These are phyloP conservation scores for Aulostomus chinensis DNA, from an alignment of 2,797 vertebrate genomes.

Conservation along the genomic window DNA sequence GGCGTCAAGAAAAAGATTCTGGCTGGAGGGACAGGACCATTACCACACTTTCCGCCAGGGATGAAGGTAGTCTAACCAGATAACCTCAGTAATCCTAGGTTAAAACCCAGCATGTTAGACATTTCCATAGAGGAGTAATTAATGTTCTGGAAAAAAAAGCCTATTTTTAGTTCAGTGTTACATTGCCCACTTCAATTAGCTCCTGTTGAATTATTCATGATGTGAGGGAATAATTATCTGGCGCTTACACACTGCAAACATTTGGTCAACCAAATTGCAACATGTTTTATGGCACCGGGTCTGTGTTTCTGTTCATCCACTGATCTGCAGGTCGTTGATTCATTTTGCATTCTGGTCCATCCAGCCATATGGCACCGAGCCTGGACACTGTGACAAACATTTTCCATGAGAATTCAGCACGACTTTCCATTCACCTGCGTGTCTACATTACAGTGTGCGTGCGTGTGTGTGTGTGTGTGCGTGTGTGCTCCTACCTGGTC, in stretches of 20 bases:
- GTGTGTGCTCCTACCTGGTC: constrained; percentile 8
- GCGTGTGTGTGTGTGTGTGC: not conserved
- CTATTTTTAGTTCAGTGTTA: too few species aligned
- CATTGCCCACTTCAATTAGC: constrained; percentile 52
- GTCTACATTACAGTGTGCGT: constrained; percentile 13
- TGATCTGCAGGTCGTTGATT: constrained; percentile 52
- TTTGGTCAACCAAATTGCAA: constrained; percentile 72
- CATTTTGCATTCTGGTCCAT: constrained; percentile 44
- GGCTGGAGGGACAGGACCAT: constrained; percentile 80
- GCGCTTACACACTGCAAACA: constrained; percentile 60
- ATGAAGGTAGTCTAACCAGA: constrained; percentile 80
- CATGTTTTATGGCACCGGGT: constrained; percentile 58
- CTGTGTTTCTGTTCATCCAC: constrained; percentile 47
- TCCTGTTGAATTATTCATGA: constrained; percentile 60
- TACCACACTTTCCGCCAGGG: constrained; percentile 84
- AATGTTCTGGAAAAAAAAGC: constrained; percentile 10
- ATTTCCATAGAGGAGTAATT: constrained; percentile 16
- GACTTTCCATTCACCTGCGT: constrained; percentile 65
- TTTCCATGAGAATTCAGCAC: constrained; percentile 71
- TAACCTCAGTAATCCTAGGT: not conserved
- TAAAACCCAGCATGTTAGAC: too few species aligned
- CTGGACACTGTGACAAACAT: constrained; percentile 68
- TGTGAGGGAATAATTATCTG: constrained; percentile 48
- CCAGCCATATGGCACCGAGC: constrained; percentile 72
- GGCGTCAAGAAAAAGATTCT: constrained; percentile 91